Conservation (phyloP, 2,888 invertebrate species). For the Trachelus tabidus region DNA sequence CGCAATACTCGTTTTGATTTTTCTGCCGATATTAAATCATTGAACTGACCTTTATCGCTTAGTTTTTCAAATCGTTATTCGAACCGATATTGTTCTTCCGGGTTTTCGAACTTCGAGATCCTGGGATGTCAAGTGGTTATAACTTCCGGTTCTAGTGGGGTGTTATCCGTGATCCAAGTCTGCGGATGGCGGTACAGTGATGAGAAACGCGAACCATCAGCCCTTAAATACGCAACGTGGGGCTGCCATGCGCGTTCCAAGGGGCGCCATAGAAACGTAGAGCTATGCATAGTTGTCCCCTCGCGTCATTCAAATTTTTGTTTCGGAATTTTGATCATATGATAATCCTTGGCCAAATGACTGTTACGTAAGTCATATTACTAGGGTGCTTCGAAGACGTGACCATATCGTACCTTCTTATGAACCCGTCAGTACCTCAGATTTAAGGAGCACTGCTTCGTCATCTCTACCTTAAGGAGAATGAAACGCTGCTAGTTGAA, state of each 20-base stretch:
- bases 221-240: slow-evolving; percentile 59
- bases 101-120: slow-evolving; percentile 10
- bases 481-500: neutral
- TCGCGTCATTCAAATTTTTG: slow-evolving; percentile 36
- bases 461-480: neutral
- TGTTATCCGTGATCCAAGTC: slow-evolving; percentile 31
- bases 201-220: slow-evolving; percentile 50
- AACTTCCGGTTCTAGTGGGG: neutral
- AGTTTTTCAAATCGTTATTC: too few species aligned
- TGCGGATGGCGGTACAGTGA: slow-evolving; percentile 53
- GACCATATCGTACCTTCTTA: too few species aligned
- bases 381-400: neutral
- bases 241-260: slow-evolving; percentile 57
- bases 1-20: too few species aligned
- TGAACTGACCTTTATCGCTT: too few species aligned
- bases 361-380: neutral
- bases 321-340: slow-evolving; percentile 39
- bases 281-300: slow-evolving; percentile 27
- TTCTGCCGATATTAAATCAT: too few species aligned
- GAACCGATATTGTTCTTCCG: slow-evolving; percentile 3
- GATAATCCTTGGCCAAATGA: slow-evolving; percentile 24
- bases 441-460: neutral
- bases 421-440: too few species aligned
- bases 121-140: neutral
- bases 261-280: slow-evolving; percentile 37